Evolutionary conservation across 2,797 vertebrate species (phyloP).

Genomic region (Lagorchestes hirsutus): DNA sequence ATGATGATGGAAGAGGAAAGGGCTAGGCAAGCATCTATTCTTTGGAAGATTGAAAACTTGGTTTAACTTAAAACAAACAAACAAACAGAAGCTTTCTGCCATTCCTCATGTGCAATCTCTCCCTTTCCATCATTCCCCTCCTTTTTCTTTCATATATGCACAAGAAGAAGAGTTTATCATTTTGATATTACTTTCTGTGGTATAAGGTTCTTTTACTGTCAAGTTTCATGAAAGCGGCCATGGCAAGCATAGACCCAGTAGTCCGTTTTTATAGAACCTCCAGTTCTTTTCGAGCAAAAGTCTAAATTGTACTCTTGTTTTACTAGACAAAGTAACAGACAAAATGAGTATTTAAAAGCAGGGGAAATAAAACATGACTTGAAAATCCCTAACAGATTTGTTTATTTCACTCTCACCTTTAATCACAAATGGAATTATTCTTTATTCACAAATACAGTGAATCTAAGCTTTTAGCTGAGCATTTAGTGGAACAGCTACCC

Average conservation of each 20-base stretch:
- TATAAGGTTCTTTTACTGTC: constrained; percentile 60
- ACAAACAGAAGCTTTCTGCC: background rate
- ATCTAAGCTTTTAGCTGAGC: constrained; percentile 85
- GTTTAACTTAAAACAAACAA: constrained; percentile 37
- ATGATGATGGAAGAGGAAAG: constrained; percentile 49
- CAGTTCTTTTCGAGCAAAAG: constrained; percentile 64
- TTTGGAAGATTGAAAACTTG: constrained; percentile 46
- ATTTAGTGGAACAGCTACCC: constrained; percentile 85
- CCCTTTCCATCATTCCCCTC: background rate
- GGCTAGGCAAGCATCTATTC: constrained; percentile 18
- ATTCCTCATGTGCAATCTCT: background rate
- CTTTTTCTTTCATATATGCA: constrained; percentile 17
- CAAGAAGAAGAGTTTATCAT: constrained; percentile 64
- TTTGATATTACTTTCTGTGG: constrained; percentile 60
- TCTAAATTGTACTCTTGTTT: constrained; percentile 78
- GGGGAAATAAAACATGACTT: constrained; percentile 73
- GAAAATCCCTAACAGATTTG: constrained; percentile 79
- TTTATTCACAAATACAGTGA: constrained; percentile 83
- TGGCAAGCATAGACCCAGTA: constrained; percentile 60
- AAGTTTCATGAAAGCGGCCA: constrained; percentile 75
- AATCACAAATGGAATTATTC: constrained; percentile 80
- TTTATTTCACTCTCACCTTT: constrained; percentile 82
- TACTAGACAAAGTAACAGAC: constrained; percentile 72
- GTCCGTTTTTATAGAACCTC: constrained; percentile 75
- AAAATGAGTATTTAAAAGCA: constrained; percentile 78